Conservation (phyloP, 2,888 invertebrate species). For the Acronicta leporina region DNA sequence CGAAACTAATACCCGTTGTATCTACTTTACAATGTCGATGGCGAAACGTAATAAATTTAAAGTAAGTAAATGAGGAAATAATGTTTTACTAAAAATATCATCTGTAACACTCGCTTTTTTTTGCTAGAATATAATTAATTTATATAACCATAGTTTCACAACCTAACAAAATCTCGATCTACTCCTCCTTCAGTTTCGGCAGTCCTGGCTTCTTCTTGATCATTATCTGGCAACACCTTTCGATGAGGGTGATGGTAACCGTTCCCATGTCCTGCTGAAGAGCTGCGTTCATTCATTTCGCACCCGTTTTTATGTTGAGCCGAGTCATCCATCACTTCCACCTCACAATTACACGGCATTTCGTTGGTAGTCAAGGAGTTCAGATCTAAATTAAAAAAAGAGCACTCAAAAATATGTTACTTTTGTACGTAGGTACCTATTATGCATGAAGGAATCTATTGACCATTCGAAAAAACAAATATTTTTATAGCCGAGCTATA, state of each 20-base stretch:
- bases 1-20: no score
- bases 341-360: conserved; percentile 74
- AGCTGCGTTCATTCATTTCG: conserved; percentile 51
- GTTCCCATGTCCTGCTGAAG: conserved; percentile 51
- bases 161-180: conserved; percentile 73
- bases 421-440: no score
- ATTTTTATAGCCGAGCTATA: no score
- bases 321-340: conserved; percentile 50
- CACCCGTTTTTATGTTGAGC: conserved; percentile 63
- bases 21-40: no score
- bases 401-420: conserved; percentile 12
- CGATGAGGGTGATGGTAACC: conserved; percentile 68
- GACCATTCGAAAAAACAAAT: no score
- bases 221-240: conserved; percentile 67
- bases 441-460: no score
- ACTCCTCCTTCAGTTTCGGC: conserved; percentile 46
- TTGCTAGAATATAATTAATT: neutral
- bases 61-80: neutral
- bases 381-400: conserved; percentile 17
- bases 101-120: no score
- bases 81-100: neutral
- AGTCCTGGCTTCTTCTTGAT: conserved; percentile 42
- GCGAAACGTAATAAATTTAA: no score
- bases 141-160: no score
- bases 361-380: conserved; percentile 25